These are phyloP conservation scores for Nymphalis io DNA, from an alignment of 1,140 invertebrate species.

Conservation along the genomic window DNA sequence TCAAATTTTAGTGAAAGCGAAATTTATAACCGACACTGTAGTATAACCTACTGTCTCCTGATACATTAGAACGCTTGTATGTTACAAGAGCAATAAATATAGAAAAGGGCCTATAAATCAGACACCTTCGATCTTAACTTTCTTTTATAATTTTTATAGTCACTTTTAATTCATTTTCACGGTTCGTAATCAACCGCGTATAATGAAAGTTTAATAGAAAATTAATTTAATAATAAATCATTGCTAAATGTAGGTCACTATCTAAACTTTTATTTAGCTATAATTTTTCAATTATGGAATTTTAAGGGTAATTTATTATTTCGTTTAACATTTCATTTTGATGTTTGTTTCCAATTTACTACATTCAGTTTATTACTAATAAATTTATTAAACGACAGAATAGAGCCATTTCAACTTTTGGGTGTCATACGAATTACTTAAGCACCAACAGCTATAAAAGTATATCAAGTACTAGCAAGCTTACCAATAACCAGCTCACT, in stretches of 20 bases:
- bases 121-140: conserved; percentile 61
- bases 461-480: no score
- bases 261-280: not conserved
- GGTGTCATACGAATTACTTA: no score
- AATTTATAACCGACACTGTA: conserved; percentile 33
- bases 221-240: conserved; percentile 43
- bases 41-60: conserved; percentile 13
- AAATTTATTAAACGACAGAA: no score
- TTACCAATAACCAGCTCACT: no score
- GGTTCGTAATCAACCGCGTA: conserved; percentile 31
- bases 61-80: conserved; percentile 15
- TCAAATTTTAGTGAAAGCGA: conserved; percentile 54
- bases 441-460: no score
- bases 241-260: conserved; percentile 34
- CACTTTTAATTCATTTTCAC: conserved; percentile 40
- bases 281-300: conserved; percentile 11
- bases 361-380: no score
- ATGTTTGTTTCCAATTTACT: no score
- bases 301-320: not conserved
- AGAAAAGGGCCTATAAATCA: conserved; percentile 43
- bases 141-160: conserved; percentile 49
- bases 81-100: conserved; percentile 36
- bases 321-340: not conserved
- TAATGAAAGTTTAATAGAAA: conserved; percentile 42
- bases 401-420: no score